Evolutionary conservation across 2,113 vertebrate genomes (phyloP).

Genomic region (Potamarius usumacintae): DNA sequence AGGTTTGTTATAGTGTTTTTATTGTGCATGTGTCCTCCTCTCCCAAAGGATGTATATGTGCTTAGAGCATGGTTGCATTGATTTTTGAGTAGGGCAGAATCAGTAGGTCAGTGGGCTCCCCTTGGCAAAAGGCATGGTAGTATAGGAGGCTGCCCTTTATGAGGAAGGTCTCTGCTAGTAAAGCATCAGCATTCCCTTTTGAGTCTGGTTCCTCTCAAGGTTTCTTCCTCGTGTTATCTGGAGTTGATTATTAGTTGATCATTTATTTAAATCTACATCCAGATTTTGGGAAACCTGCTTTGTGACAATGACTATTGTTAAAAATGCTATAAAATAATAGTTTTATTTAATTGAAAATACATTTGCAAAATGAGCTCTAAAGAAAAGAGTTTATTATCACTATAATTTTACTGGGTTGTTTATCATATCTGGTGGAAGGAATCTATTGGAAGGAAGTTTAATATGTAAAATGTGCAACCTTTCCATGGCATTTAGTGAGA

Average conservation of each 20-base stretch:
- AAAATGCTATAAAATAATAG: neutral
- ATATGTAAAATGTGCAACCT: neutral
- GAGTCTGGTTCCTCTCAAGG: neutral
- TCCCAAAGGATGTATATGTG: constrained; percentile 15
- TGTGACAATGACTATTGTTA: neutral
- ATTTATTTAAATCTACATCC: neutral
- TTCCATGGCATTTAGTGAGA: neutral
- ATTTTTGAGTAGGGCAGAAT: constrained; percentile 20
- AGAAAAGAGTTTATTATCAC: neutral
- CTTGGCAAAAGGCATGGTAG: neutral
- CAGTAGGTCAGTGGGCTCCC: neutral
- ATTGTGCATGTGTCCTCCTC: neutral
- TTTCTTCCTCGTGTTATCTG: neutral
- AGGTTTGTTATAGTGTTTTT: constrained; percentile 16
- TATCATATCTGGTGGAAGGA: neutral
- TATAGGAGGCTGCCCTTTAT: constrained; percentile 4
- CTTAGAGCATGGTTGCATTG: constrained; percentile 14
- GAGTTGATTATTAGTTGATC: neutral
- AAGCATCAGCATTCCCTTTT: neutral
- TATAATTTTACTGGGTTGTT: neutral
- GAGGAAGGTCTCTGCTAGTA: neutral
- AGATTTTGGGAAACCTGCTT: neutral
- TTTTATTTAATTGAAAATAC: neutral
- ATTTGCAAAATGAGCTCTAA: neutral
- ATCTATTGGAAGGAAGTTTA: neutral